A percentile compares a stretch with the other conserved stretches of the same genome.
These are phyloP conservation scores for Falco biarmicus DNA, from an alignment of 2,797 vertebrate genomes.

Conservation along the genomic window DNA sequence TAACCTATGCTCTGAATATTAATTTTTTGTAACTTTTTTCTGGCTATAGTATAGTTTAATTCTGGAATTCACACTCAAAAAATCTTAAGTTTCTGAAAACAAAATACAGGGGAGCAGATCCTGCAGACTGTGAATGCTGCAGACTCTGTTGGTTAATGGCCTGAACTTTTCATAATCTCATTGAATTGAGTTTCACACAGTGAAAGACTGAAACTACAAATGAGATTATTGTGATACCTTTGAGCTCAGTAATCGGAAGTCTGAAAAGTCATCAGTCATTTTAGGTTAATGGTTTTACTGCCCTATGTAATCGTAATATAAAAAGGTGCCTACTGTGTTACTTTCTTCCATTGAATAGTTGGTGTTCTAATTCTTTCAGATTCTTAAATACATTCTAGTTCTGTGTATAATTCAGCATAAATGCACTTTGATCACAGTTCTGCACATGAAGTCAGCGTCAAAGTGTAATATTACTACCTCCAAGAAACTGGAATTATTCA, in stretches of 20 bases:
- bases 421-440: background rate
- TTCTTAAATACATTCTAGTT: background rate
- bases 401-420: background rate
- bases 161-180: background rate
- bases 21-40: background rate
- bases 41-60: background rate
- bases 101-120: background rate
- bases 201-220: background rate
- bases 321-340: background rate
- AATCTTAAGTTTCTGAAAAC: background rate
- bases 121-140: background rate
- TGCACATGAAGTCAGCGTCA: background rate
- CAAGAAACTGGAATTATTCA: background rate
- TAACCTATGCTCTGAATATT: background rate
- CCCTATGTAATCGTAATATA: background rate
- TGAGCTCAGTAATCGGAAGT: background rate
- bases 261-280: background rate
- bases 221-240: background rate
- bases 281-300: background rate
- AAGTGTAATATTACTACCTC: background rate
- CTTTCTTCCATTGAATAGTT: background rate
- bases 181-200: background rate
- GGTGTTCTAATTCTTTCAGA: background rate
- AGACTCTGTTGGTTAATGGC: background rate
- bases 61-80: background rate